Evolutionary conservation across 2,888 invertebrate genomes (phyloP).

Genomic region (Lasioglossum malachurum): DNA sequence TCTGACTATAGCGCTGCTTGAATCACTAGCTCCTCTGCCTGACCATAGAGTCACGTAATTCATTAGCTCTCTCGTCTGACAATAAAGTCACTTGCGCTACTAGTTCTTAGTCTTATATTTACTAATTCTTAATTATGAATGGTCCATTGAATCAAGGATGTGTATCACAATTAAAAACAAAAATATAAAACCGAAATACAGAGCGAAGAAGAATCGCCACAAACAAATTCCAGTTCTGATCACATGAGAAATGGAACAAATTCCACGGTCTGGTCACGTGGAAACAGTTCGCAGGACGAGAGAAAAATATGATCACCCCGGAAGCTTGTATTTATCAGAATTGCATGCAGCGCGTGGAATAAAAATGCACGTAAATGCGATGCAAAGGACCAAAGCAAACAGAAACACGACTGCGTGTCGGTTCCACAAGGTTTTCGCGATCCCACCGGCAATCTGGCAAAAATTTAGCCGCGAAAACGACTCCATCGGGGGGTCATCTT

Average conservation of each 20-base stretch:
- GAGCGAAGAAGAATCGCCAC: not conserved
- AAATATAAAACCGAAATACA: not conserved
- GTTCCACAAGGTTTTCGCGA: not conserved
- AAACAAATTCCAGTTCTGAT: not conserved
- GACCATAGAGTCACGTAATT: not conserved
- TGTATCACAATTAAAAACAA: no score
- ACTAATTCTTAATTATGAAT: not conserved
- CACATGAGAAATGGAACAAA: not conserved
- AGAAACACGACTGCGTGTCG: not conserved
- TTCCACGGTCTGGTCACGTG: not conserved
- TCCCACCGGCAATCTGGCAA: not conserved
- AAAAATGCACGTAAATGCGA: not conserved
- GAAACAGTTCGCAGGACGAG: not conserved
- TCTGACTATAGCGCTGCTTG: not conserved
- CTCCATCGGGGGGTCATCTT: slow-evolving; percentile 9
- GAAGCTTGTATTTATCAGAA: not conserved
- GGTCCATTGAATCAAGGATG: no score
- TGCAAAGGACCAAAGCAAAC: not conserved
- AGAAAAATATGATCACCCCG: not conserved
- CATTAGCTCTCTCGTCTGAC: not conserved
- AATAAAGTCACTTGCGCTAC: not conserved
- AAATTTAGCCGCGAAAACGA: not conserved
- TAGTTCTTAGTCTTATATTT: not conserved
- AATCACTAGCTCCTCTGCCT: not conserved
- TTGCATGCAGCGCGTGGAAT: not conserved